Evolutionary conservation across 1,140 invertebrate species (phyloP).

Genomic region (Sycophaga agraensis): DNA sequence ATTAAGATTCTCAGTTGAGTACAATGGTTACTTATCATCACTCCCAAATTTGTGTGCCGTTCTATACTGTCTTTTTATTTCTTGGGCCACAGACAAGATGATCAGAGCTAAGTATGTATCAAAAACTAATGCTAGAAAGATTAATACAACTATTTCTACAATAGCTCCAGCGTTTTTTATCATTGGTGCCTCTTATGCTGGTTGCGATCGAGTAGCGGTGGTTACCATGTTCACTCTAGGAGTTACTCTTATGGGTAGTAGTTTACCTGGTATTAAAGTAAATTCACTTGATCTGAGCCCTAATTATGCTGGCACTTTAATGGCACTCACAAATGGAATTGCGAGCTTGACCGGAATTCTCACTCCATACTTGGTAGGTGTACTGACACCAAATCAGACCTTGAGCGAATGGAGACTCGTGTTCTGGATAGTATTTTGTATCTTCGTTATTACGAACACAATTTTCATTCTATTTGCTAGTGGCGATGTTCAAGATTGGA

Average conservation of each 20-base stretch:
- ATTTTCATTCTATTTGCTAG: constrained; percentile 73
- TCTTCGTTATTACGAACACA: constrained; percentile 74
- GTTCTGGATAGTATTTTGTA: constrained; percentile 77
- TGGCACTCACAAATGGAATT: constrained; percentile 82
- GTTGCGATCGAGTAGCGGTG: constrained; percentile 67
- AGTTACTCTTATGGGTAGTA: constrained; percentile 71
- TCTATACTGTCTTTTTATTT: constrained; percentile 68
- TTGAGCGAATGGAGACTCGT: constrained; percentile 77
- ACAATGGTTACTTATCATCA: constrained; percentile 69
- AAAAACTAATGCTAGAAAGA: constrained; percentile 67
- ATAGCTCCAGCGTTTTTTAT: constrained; percentile 76
- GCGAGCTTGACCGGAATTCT: constrained; percentile 80
- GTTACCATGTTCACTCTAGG: constrained; percentile 69
- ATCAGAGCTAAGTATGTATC: constrained; percentile 62
- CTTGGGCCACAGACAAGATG: constrained; percentile 69
- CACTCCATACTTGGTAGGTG: constrained; percentile 76
- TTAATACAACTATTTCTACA: constrained; percentile 74
- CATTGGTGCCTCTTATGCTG: constrained; percentile 78
- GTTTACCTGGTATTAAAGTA: constrained; percentile 64
- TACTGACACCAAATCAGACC: constrained; percentile 72
- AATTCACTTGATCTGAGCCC: constrained; percentile 84
- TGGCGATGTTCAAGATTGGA: constrained; percentile 74
- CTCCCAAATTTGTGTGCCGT: constrained; percentile 74
- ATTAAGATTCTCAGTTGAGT: constrained; percentile 78
- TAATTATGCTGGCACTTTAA: constrained; percentile 80